These are phyloP conservation scores for Lampris incognitus DNA, from an alignment of 2,113 vertebrate species.

Conservation along the genomic window DNA sequence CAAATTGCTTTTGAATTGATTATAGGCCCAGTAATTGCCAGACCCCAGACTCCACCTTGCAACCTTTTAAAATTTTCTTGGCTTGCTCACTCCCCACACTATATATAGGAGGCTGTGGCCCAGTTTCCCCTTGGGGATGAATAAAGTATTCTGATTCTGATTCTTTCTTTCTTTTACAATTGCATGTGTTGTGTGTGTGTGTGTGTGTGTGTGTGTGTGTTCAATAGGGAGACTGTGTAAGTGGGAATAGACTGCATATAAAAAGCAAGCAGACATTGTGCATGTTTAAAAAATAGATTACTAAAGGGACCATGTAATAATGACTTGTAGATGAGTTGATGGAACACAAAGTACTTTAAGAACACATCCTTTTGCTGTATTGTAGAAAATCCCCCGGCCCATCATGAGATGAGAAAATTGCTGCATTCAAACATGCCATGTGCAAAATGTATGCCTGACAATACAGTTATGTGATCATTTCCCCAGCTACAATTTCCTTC, in stretches of 20 bases:
- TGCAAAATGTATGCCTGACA: constrained; percentile 28
- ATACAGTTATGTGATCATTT: constrained; percentile 42
- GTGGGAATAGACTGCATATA: too few species aligned
- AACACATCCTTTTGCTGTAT: not conserved
- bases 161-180: too few species aligned
- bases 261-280: not conserved
- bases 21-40: constrained; percentile 63
- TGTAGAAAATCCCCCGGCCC: constrained; percentile 23
- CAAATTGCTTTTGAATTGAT: constrained; percentile 79
- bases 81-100: constrained; percentile 44
- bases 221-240: too few species aligned
- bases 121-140: too few species aligned
- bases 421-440: constrained; percentile 40
- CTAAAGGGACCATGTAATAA: constrained; percentile 17
- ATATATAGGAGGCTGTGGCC: constrained; percentile 45
- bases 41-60: constrained; percentile 16
- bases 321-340: constrained; percentile 25
- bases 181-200: too few species aligned
- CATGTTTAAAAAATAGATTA: constrained; percentile 47
- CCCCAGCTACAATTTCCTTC: constrained; percentile 18
- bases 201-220: too few species aligned
- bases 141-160: too few species aligned
- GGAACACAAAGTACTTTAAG: constrained; percentile 19
- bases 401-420: constrained; percentile 29
- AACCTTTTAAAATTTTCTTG: constrained; percentile 8